Evolutionary conservation across 1,140 invertebrate genomes (phyloP).

Genomic region (Drosophila melanica): DNA sequence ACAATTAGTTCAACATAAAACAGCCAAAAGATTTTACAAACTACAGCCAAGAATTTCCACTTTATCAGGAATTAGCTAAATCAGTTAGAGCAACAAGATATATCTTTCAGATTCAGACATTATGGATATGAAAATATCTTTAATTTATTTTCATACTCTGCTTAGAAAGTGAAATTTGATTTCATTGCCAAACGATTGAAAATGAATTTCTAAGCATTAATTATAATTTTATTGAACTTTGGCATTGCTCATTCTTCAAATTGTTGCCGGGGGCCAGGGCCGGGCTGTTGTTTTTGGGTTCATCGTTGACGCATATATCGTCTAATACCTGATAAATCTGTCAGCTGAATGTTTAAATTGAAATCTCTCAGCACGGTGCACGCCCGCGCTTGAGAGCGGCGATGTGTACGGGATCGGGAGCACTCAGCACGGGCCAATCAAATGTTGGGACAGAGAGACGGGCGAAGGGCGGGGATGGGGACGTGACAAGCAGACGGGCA

Average conservation of each 20-base stretch:
- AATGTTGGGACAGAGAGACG: constrained; percentile 6
- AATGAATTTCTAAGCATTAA: constrained; percentile 27
- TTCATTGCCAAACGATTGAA: not conserved
- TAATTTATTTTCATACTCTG: no score
- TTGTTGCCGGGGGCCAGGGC: not conserved
- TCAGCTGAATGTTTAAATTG: constrained; percentile 80
- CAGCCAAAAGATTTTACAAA: not conserved
- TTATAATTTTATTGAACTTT: constrained; percentile 44
- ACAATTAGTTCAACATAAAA: not conserved
- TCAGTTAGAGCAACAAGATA: no score
- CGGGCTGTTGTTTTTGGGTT: constrained; percentile 13
- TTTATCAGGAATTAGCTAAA: no score
- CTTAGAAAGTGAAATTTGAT: not conserved
- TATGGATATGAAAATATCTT: no score
- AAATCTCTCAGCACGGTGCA: constrained; percentile 76
- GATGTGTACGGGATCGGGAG: constrained; percentile 15
- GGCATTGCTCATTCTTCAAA: not conserved
- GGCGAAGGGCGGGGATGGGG: not conserved
- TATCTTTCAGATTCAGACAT: no score
- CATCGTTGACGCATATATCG: constrained; percentile 71
- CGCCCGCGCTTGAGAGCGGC: constrained; percentile 36
- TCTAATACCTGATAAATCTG: constrained; percentile 84
- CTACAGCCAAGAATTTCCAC: not conserved
- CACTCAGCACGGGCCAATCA: constrained; percentile 45
- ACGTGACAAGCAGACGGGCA: constrained; percentile 21